Evolutionary conservation across 2,888 invertebrate species (phyloP).

Genomic region (Caenorhabditis imperialis): DNA sequence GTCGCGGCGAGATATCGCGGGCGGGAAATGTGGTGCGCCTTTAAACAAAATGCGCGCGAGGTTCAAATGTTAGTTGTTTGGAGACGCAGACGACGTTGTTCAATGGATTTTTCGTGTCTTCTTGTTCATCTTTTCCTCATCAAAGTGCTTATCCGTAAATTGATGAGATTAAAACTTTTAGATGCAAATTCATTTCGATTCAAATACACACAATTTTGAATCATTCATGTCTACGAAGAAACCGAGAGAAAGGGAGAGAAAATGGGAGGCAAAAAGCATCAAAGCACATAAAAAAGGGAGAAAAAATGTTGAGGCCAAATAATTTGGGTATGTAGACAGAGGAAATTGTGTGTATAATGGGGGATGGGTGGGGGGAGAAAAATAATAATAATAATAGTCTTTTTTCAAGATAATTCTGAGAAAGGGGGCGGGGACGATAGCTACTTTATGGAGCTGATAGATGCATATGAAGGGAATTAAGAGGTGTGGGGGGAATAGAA

Average conservation of each 20-base stretch:
- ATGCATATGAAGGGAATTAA: slow-evolving; percentile 27
- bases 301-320: slow-evolving; percentile 28
- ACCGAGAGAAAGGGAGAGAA: slow-evolving; percentile 31
- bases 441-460: slow-evolving; percentile 37
- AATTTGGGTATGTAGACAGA: slow-evolving; percentile 32
- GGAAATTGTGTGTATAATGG: background rate
- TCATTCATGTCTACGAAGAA: slow-evolving; percentile 52
- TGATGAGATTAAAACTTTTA: too few relatives aligned
- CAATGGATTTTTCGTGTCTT: too few relatives aligned
- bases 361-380: slow-evolving; percentile 1
- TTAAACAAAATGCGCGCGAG: slow-evolving; percentile 23
- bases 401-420: too few relatives aligned
- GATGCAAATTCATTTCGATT: too few relatives aligned
- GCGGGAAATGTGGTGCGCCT: slow-evolving; percentile 11
- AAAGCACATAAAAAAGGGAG: slow-evolving; percentile 21
- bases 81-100: too few relatives aligned
- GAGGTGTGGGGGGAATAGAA: slow-evolving; percentile 15
- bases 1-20: slow-evolving; percentile 40
- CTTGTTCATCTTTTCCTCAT: slow-evolving; percentile 4
- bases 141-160: too few relatives aligned
- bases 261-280: slow-evolving; percentile 18
- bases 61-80: background rate
- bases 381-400: too few relatives aligned
- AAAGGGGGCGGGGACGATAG: background rate
- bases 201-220: slow-evolving; percentile 36